Base-by-base conservation (phyloP, 2,888 invertebrate genomes). In the Steinernema hermaphroditum region DNA sequence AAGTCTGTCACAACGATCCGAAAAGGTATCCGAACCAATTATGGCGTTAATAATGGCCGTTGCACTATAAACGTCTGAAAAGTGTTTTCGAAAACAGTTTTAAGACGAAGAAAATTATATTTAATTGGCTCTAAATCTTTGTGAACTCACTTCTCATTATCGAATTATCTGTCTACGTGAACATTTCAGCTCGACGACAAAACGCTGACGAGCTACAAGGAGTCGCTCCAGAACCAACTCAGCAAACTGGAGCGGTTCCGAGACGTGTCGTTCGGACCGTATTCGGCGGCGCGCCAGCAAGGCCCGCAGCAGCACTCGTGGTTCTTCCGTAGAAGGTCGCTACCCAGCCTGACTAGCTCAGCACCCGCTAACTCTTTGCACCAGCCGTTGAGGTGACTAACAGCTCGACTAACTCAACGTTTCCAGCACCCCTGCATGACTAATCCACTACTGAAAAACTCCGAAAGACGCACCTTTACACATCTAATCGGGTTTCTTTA, bases 261-360 rank as follows among this genome's bases (percentile, higher is more conserved):
- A 22, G 81, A 81, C 69, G 78, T 84, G 62, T 80, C 83, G 2
- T 85, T 85, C 72, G 85, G 85, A 16, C 81, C 82, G 24, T 81
- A 85, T 50, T 82, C 83, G 22, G 81, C 85, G 32, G 85, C 84
- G 24, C 81, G 82, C n/a, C 84, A 84, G 41, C 82, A 83, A 68
- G 80, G 83, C 27, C 76, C 77, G 49, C 80, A 80, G 50, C 78
- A 78, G 68, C 72, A 77, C 43, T 81, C 81, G 22, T 85, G 85
- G 85, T 85, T 85, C 77, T 85, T 85, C 80, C 78, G 85, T 43
- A 73, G 85, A 75, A 81, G 85, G 85, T 84, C 80, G 57, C 74
- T 81, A 73, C 80, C 80, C 41, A 80, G 80, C 76, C 80, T 84
- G 72, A 80, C 80, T 74, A 78, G 78, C 72, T 78, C 80, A 69